Evolutionary conservation across 2,888 invertebrate species (phyloP).

Genomic region (Teleogryllus oceanicus): DNA sequence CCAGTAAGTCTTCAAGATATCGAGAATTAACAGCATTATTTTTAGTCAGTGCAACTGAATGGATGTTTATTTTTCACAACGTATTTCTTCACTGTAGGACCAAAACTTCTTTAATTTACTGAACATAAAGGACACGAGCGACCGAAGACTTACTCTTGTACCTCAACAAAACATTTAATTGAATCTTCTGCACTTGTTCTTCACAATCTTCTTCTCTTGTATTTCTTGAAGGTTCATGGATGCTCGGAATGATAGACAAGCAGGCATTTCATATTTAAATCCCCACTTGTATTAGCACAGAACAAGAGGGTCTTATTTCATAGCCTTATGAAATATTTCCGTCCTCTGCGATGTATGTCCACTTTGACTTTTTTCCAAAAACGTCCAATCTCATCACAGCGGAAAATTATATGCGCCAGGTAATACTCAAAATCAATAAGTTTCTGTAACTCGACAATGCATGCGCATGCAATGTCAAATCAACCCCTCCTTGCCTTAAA

Average conservation of each 20-base stretch:
- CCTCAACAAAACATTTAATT: conserved; percentile 40
- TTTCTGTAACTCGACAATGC: too few relatives aligned
- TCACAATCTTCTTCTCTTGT: too few relatives aligned
- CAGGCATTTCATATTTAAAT: conserved; percentile 39
- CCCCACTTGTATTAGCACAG: conserved; percentile 42
- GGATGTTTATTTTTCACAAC: conserved; percentile 41
- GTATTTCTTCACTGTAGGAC: conserved; percentile 41
- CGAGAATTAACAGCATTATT: conserved; percentile 41
- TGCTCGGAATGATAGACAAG: conserved; percentile 39
- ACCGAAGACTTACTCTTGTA: conserved; percentile 41
- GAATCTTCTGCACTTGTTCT: conserved; percentile 36
- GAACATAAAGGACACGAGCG: conserved; percentile 23
- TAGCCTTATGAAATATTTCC: conserved; percentile 41
- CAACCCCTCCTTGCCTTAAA: not conserved
- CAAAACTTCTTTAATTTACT: conserved; percentile 37
- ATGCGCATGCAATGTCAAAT: not conserved
- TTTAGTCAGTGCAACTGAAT: conserved; percentile 37
- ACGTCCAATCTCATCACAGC: conserved; percentile 39
- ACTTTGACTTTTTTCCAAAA: conserved; percentile 42
- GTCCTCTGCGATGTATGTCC: conserved; percentile 42
- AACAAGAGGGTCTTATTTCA: conserved; percentile 42
- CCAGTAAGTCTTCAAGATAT: conserved; percentile 37
- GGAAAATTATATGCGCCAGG: conserved; percentile 33
- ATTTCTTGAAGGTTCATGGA: conserved; percentile 37
- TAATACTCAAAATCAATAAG: not conserved